Percentiles rank a stretch among this genome's conserved stretches.
Evolutionary conservation across 1,140 invertebrate genomes (phyloP).

Genomic region (Bombus consobrinus): DNA sequence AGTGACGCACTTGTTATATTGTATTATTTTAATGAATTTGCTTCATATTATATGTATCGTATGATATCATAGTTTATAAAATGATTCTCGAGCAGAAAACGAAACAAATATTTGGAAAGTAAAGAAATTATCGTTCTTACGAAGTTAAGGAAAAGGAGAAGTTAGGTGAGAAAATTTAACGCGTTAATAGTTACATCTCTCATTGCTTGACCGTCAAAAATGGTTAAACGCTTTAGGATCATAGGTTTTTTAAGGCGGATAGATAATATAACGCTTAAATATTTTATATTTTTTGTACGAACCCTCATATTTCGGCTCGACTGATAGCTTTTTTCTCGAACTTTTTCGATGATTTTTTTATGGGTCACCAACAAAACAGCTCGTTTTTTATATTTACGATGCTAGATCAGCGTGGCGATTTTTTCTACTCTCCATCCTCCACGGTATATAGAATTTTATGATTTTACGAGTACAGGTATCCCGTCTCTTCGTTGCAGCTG

Average conservation of each 20-base stretch:
- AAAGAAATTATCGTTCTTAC: not conserved
- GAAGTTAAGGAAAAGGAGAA: not conserved
- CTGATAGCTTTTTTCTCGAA: not conserved
- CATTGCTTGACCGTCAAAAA: slow-evolving; percentile 30
- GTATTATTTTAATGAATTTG: too few species aligned
- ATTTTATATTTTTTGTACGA: slow-evolving; percentile 35
- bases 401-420: slow-evolving; percentile 64
- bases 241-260: not conserved
- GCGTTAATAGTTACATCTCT: not conserved
- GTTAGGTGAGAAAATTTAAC: not conserved
- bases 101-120: too few species aligned
- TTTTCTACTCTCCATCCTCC: slow-evolving; percentile 31
- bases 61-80: too few species aligned
- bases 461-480: slow-evolving; percentile 48
- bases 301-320: not conserved
- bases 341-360: slow-evolving; percentile 76
- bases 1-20: too few species aligned
- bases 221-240: slow-evolving; percentile 21
- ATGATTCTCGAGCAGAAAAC: too few species aligned
- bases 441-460: slow-evolving; percentile 47
- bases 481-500: not conserved
- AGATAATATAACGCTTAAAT: slow-evolving; percentile 43
- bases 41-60: too few species aligned
- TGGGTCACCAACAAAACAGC: slow-evolving; percentile 66
- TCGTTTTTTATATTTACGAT: slow-evolving; percentile 73